A percentile compares a stretch with the other conserved stretches of the same genome.
Evolutionary conservation across 2,113 vertebrate genomes (phyloP).

Genomic region (Osmerus mordax): DNA sequence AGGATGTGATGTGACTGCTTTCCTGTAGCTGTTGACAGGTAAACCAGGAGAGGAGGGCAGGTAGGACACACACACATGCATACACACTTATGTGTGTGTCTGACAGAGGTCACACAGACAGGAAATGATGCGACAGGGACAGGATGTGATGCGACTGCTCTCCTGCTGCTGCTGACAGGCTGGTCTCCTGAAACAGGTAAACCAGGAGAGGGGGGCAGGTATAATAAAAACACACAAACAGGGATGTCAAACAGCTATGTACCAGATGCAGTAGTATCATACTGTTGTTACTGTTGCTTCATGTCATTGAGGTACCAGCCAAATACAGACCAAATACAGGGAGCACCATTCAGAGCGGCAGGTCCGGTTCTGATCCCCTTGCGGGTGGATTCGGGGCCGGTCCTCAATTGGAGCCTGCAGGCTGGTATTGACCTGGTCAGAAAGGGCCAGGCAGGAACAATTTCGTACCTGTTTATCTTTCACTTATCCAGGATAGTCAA

Average conservation of each 20-base stretch:
- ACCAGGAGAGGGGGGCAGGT: constrained; percentile 21
- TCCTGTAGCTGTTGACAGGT: constrained; percentile 31
- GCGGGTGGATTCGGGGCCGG: constrained; percentile 50
- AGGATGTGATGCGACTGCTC: constrained; percentile 23
- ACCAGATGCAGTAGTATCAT: background rate
- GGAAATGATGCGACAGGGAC: constrained; percentile 3
- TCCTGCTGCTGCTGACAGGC: constrained; percentile 26
- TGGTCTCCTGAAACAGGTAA: constrained; percentile 31
- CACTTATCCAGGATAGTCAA: background rate
- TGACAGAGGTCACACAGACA: background rate
- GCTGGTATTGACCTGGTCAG: constrained; percentile 49
- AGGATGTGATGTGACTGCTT: constrained; percentile 24
- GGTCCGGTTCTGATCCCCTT: constrained; percentile 42
- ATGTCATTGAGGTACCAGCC: background rate
- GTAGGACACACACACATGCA: constrained; percentile 10
- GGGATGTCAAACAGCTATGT: background rate
- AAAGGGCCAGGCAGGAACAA: constrained; percentile 17
- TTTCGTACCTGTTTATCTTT: constrained; percentile 14
- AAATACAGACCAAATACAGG: constrained; percentile 22
- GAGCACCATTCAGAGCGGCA: constrained; percentile 37
- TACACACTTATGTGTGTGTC: background rate
- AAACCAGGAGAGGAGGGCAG: constrained; percentile 24
- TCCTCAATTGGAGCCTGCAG: constrained; percentile 57
- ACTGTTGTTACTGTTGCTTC: background rate
- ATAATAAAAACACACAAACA: constrained; percentile 5